Percentiles rank a stretch among this genome's conserved stretches.
phyloP scores from a whole-genome alignment of 2,888 invertebrate genomes.

The Phragmatobia fuliginosa region DNA sequence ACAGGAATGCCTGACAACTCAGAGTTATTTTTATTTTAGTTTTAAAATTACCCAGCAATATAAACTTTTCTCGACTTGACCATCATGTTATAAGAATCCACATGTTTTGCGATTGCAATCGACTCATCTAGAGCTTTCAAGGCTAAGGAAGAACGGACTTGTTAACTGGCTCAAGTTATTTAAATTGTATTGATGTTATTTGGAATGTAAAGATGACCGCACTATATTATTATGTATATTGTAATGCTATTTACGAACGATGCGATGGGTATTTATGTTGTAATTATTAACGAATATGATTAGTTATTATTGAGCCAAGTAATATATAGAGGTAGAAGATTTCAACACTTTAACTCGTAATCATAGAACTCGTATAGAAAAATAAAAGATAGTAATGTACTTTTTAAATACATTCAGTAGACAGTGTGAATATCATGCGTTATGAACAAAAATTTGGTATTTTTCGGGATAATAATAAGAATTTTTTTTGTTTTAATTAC shows the following conservation, averaged over 20 bases:
- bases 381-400: background rate
- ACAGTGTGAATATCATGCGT: too few relatives aligned
- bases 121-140: slow-evolving; percentile 69
- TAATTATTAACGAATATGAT: background rate
- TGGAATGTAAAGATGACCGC: slow-evolving; percentile 45
- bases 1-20: too few relatives aligned
- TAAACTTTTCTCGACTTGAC: background rate
- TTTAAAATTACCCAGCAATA: background rate
- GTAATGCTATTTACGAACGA: slow-evolving; percentile 25
- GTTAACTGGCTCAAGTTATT: slow-evolving; percentile 44
- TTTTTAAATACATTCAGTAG: background rate
- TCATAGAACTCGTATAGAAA: background rate
- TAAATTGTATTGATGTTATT: slow-evolving; percentile 42
- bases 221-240: slow-evolving; percentile 26
- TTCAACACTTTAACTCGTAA: background rate
- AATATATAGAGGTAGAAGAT: background rate
- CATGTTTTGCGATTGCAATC: slow-evolving; percentile 49
- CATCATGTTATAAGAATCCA: slow-evolving; percentile 10
- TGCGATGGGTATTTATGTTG: slow-evolving; percentile 13
- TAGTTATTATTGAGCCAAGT: background rate
- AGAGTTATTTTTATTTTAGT: too few relatives aligned
- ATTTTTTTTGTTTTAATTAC: too few relatives aligned
- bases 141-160: slow-evolving; percentile 55
- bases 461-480: too few relatives aligned
- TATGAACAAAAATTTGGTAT: too few relatives aligned